These are phyloP conservation scores for Brachymystax lenok DNA, from an alignment of 2,797 vertebrate genomes.

Conservation along the genomic window DNA sequence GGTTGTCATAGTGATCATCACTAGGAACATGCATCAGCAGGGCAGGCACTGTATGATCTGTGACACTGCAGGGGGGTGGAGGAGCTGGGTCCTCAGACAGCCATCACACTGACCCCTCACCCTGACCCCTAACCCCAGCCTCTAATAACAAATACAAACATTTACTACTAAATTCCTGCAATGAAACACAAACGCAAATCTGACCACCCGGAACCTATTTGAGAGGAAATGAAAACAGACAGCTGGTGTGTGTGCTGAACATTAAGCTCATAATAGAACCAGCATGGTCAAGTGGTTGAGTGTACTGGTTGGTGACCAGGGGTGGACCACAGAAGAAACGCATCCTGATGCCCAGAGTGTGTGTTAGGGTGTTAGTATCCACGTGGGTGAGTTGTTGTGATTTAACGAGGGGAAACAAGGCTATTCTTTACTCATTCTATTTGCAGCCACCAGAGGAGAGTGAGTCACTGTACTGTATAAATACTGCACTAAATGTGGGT, in stretches of 20 bases:
- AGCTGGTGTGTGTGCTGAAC: constrained; percentile 42
- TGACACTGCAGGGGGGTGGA: not conserved
- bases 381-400: constrained; percentile 18
- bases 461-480: not conserved
- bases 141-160: constrained; percentile 5
- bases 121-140: constrained; percentile 1
- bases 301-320: not conserved
- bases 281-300: constrained; percentile 39
- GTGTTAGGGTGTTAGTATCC: constrained; percentile 26
- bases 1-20: constrained; percentile 16
- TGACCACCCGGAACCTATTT: constrained; percentile 4
- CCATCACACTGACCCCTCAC: not conserved
- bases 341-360: not conserved
- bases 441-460: constrained; percentile 3
- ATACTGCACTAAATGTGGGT: constrained; percentile 10
- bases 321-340: constrained; percentile 13
- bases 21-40: constrained; percentile 1
- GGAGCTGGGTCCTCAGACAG: not conserved
- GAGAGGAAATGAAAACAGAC: constrained; percentile 19
- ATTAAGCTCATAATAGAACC: constrained; percentile 50
- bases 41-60: not conserved
- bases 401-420: constrained; percentile 13
- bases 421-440: constrained; percentile 2
- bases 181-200: not conserved
- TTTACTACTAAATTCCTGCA: not conserved